A percentile compares a stretch with the other conserved stretches of the same genome.
Conservation (phyloP, 1,140 invertebrate genomes). For the Caenorhabditis latens region DNA sequence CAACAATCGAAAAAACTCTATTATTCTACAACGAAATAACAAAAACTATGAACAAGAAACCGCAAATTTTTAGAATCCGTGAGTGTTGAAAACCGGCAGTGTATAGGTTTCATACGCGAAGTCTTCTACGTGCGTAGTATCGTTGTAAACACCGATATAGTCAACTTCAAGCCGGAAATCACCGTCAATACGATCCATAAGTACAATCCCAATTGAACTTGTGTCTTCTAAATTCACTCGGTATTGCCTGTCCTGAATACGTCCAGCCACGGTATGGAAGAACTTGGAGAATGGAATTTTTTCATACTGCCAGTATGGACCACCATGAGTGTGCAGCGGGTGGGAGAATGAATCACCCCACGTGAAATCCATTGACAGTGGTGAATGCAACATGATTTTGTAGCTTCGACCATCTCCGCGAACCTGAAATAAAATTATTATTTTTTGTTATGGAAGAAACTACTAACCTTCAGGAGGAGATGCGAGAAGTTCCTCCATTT, state of each 20-base stretch:
- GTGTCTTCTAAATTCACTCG: conserved; percentile 64
- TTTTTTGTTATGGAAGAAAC: background rate
- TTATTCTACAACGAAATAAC: background rate
- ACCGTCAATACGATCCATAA: conserved; percentile 76
- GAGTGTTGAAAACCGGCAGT: conserved; percentile 68
- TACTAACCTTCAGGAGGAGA: conserved; percentile 63
- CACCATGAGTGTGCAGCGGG: conserved; percentile 75
- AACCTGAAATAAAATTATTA: conserved; percentile 64
- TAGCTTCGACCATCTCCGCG: conserved; percentile 75
- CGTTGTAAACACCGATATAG: conserved; percentile 74
- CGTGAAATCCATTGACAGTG: conserved; percentile 72
- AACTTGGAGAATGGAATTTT: conserved; percentile 76
- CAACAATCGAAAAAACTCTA: too few species aligned
- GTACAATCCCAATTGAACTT: conserved; percentile 72
- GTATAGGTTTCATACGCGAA: conserved; percentile 76
- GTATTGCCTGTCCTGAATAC: conserved; percentile 73
- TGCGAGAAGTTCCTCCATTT: conserved; percentile 67
- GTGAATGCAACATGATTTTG: conserved; percentile 75
- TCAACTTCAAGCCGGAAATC: conserved; percentile 74
- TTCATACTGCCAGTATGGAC: conserved; percentile 77
- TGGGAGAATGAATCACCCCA: conserved; percentile 76
- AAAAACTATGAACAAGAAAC: background rate
- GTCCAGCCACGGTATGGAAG: conserved; percentile 71
- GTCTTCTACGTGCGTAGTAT: conserved; percentile 72
- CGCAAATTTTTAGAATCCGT: conserved; percentile 62